These are phyloP conservation scores for Sciurus carolinensis DNA, from an alignment of 2,797 vertebrate species.

Conservation along the genomic window DNA sequence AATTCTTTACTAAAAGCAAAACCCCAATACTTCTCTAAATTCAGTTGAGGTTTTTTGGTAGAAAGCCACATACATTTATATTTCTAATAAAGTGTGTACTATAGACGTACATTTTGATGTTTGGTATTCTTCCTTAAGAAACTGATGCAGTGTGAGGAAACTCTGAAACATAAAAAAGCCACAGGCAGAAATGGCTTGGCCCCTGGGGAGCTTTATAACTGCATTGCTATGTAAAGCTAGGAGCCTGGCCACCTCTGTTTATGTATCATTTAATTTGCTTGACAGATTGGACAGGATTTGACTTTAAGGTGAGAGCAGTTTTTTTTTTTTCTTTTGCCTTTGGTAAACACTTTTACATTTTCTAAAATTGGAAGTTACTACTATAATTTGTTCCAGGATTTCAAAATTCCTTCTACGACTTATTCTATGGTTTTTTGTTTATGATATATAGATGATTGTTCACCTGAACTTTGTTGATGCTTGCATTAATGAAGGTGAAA, in stretches of 20 bases:
- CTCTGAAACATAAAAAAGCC: constrained; percentile 47
- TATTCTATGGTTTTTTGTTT: constrained; percentile 23
- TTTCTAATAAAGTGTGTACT: constrained; percentile 62
- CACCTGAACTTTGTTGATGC: background rate
- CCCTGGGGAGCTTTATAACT: background rate
- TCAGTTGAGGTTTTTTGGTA: constrained; percentile 63
- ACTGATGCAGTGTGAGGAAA: constrained; percentile 54
- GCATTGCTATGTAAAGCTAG: background rate
- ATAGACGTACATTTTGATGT: background rate
- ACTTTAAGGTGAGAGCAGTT: constrained; percentile 14
- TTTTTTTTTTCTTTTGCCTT: constrained; percentile 49
- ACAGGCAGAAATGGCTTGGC: constrained; percentile 37
- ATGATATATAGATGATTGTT: constrained; percentile 33
- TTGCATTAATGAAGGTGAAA: constrained; percentile 25
- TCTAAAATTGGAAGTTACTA: constrained; percentile 29
- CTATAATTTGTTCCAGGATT: background rate
- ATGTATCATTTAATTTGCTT: constrained; percentile 61
- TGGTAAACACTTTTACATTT: constrained; percentile 45
- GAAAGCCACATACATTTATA: constrained; percentile 66
- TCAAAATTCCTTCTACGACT: constrained; percentile 57
- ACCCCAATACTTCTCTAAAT: constrained; percentile 36
- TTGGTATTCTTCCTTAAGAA: constrained; percentile 31
- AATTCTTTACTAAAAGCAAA: constrained; percentile 64
- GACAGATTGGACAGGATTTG: constrained; percentile 37
- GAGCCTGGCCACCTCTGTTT: constrained; percentile 34